Base-by-base conservation (phyloP, 2,888 invertebrate species). In the Lycophotia porphyrea region DNA sequence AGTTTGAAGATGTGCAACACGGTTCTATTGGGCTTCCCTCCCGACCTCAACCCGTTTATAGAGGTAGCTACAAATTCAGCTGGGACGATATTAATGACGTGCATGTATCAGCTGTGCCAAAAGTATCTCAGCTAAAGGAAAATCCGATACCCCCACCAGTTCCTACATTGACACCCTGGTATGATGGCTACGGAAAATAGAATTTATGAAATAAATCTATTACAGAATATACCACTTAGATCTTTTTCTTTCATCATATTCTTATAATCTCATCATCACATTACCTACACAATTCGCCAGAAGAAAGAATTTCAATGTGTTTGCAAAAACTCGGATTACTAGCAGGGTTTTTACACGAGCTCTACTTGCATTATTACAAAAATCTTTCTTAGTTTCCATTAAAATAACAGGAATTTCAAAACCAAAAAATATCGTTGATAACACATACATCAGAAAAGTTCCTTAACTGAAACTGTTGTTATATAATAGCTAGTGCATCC, bases 161-260 rank as follows among this genome's bases (percentile, higher is more conserved):
- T 15, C 93, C 93, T 9, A 93, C 92, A 13, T 78, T 94, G 27
- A 88, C 93, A 4, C 91, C 93, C 0, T 94, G 94, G 93, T 84
- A 87, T 76, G 93, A 93, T 72, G 90, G 90, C 65, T 93, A 91
- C 74, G 90, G 91, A 71, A 93, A 93, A 88, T 92, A 84, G 87
- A 71, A 34, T 18, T 64, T 39, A 31, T n/a, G 11, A n/a, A 78
- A 71, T 42, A 52, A 24, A 71, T 74, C 36, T 21, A 1, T 27
- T 4, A 36, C 39, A 49, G 21, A 64, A 55, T 71, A 55, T 13
- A 76, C 2, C 27, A 70, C 5, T n/a, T 31, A 31, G 1, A n/a
- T 42, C 1, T 64, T 55, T 36, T 78, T 71, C 0, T 36, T 66
- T 67, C 5, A n/a, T 42, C 27, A 31, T 58, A n/a, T 7, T 42